Conservation (phyloP, 2,113 vertebrate genomes). For the Sterna hirundo region DNA sequence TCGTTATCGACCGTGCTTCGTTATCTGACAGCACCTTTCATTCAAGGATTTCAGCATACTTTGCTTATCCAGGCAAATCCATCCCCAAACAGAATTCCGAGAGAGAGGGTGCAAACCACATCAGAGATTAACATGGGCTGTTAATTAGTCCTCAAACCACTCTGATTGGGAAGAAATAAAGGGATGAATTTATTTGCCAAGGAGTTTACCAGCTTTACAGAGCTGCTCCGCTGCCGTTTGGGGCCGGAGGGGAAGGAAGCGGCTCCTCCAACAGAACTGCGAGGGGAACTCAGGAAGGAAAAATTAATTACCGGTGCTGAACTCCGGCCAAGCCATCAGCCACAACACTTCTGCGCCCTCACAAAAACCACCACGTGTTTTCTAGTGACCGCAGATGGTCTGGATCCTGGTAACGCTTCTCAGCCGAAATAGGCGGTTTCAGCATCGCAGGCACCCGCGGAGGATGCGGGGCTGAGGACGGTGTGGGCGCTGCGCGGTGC, state of each 20-base stretch:
- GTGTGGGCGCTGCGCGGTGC: background rate
- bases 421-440: background rate
- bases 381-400: constrained; percentile 10
- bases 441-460: accelerated
- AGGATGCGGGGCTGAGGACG: accelerated
- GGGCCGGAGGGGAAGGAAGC: constrained; percentile 7
- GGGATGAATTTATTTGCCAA: background rate
- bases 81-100: background rate
- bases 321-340: background rate
- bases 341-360: background rate
- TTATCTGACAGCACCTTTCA: background rate
- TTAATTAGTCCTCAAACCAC: background rate
- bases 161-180: background rate
- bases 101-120: background rate
- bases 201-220: background rate
- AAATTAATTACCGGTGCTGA: constrained; percentile 40
- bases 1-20: accelerated
- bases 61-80: background rate
- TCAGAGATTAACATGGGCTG: background rate
- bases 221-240: background rate
- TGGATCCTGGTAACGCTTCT: background rate
- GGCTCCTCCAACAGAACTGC: background rate
- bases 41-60: background rate
- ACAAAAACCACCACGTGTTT: background rate
- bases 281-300: constrained; percentile 4